phyloP scores from a whole-genome alignment of 2,797 vertebrate genomes.

The Eleutherodactylus coqui region DNA sequence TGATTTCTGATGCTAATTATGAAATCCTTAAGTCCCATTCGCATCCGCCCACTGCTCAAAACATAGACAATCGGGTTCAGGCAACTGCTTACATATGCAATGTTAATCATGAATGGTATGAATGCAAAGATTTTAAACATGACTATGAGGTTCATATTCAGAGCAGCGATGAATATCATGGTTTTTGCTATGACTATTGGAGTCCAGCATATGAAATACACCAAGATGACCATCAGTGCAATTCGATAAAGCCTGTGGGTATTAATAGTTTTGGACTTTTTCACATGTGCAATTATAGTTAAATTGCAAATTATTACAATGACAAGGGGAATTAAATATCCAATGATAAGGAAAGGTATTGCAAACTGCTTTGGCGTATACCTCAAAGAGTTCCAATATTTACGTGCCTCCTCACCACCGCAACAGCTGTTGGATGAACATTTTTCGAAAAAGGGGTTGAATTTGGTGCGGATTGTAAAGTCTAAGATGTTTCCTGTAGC shows the following conservation, averaged over 20 bases:
- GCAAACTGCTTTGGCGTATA: not conserved
- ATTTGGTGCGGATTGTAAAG: not conserved
- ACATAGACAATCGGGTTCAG: conserved; percentile 52
- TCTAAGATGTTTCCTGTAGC: not conserved
- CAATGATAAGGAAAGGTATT: conserved; percentile 23
- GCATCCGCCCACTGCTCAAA: not conserved
- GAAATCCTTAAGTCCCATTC: not conserved
- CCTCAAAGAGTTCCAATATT: conserved; percentile 4
- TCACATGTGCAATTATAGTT: conserved; percentile 17
- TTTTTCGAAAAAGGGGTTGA: not conserved
- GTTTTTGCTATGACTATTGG: conserved; percentile 8
- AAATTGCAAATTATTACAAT: conserved; percentile 41
- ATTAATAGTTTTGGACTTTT: conserved; percentile 29
- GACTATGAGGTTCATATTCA: not conserved
- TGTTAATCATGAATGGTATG: not conserved
- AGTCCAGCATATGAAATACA: conserved; percentile 46
- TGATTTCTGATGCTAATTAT: not conserved
- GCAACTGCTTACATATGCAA: not conserved
- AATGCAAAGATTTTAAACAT: not conserved
- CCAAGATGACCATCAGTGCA: not conserved
- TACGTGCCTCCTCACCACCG: not conserved
- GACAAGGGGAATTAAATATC: conserved; percentile 41
- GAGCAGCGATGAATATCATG: not conserved
- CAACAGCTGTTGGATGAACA: conserved; percentile 26
- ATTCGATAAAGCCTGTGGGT: conserved; percentile 37